Conservation (phyloP, 2,888 invertebrate species). For the Polyommatus iphigenia region DNA sequence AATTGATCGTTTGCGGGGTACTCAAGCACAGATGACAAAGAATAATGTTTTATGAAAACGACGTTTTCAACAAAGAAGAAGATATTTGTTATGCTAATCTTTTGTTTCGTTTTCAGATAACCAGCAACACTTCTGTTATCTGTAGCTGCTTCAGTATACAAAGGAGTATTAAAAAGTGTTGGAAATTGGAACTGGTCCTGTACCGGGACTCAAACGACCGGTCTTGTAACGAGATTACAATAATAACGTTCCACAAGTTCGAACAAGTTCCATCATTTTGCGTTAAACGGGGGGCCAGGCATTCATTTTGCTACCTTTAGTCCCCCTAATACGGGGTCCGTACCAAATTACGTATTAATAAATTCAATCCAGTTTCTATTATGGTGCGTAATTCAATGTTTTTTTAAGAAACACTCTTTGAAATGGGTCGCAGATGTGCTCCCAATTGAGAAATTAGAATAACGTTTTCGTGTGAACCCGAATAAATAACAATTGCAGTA, state of each 20-base stretch:
- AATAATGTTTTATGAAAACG: neutral
- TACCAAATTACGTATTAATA: constrained; percentile 75
- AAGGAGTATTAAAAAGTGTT: neutral
- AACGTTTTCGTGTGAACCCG: constrained; percentile 61
- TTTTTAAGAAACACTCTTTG: constrained; percentile 67
- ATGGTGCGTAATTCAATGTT: constrained; percentile 72
- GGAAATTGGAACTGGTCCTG: constrained; percentile 33
- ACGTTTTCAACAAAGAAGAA: neutral
- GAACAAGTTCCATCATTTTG: constrained; percentile 61
- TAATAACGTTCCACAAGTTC: constrained; percentile 51
- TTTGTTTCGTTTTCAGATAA: constrained; percentile 9
- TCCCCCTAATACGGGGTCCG: constrained; percentile 72
- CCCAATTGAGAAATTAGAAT: constrained; percentile 72
- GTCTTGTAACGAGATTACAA: constrained; percentile 40
- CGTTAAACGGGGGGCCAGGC: constrained; percentile 61
- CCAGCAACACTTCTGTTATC: neutral
- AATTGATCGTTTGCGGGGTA: no score
- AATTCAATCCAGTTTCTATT: constrained; percentile 78
- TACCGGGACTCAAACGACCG: constrained; percentile 37
- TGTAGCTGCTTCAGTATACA: neutral
- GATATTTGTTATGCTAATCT: neutral
- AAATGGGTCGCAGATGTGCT: constrained; percentile 73
- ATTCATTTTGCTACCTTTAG: constrained; percentile 71
- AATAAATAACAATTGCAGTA: constrained; percentile 38
- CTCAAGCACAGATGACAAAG: no score